Conservation (phyloP, 2,797 vertebrate genomes). For the Falco naumanni region DNA sequence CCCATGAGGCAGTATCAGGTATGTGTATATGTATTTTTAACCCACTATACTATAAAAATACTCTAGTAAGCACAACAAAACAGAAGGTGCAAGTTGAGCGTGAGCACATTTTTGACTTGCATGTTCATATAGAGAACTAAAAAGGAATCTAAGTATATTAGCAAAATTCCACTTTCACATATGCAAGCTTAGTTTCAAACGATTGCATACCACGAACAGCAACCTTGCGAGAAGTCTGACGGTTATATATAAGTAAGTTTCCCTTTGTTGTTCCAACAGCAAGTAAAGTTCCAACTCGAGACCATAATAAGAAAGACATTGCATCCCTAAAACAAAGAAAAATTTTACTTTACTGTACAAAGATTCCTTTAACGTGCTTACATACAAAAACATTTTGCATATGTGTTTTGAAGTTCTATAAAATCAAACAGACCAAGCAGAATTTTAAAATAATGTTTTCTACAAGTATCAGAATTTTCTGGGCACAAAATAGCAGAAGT, state of each 20-base stretch:
- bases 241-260: conserved; percentile 96
- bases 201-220: conserved; percentile 87
- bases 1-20: background rate
- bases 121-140: background rate
- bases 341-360: background rate
- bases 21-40: background rate
- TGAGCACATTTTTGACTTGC: background rate
- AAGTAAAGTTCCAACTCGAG: conserved; percentile 87
- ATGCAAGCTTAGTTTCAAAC: background rate
- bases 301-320: conserved; percentile 94
- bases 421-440: background rate
- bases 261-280: conserved; percentile 94
- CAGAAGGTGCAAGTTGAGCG: background rate
- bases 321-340: conserved; percentile 84
- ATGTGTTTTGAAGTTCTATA: background rate
- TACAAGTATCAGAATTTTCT: background rate
- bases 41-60: background rate
- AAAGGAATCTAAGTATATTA: background rate
- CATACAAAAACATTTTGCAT: background rate
- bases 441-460: background rate
- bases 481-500: background rate
- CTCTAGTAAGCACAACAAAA: background rate
- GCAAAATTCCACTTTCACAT: background rate
- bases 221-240: conserved; percentile 95
- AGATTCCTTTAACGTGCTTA: background rate